These are phyloP conservation scores for Tiliqua scincoides DNA, from an alignment of 2,113 vertebrate species.

Conservation along the genomic window DNA sequence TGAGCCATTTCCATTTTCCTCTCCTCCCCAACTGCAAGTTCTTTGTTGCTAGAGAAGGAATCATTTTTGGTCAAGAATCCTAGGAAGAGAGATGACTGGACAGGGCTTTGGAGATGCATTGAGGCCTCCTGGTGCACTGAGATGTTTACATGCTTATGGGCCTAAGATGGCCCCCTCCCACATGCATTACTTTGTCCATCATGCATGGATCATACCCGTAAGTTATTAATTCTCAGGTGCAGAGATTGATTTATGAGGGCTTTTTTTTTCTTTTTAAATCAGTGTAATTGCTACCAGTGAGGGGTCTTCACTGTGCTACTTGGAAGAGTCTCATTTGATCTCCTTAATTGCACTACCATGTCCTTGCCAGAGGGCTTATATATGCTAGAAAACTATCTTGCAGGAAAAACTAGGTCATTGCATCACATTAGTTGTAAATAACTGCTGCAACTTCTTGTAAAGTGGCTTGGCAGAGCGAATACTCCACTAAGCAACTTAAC, in stretches of 20 bases:
- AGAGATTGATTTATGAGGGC: constrained; percentile 2
- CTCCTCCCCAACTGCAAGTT: not conserved
- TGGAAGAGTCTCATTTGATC: not conserved
- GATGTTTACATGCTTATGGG: too few relatives aligned
- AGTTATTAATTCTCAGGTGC: not conserved
- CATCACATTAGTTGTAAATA: not conserved
- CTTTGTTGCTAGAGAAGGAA: not conserved
- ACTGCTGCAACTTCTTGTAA: too few relatives aligned
- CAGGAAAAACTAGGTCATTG: not conserved
- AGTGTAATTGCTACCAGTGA: not conserved
- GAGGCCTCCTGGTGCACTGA: not conserved
- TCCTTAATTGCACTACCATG: constrained; percentile 35
- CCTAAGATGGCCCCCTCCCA: not conserved
- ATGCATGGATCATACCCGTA: not conserved
- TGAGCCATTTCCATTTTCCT: not conserved
- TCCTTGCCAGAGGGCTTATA: constrained; percentile 55
- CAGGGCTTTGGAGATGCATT: not conserved
- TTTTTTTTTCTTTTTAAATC: constrained; percentile 21
- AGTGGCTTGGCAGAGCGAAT: too few relatives aligned
- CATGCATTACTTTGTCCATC: not conserved
- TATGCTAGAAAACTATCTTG: constrained; percentile 39
- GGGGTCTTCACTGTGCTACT: constrained; percentile 43
- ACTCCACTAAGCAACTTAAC: too few relatives aligned
- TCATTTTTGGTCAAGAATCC: not conserved
- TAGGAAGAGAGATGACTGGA: not conserved